Conservation (phyloP, 1,140 invertebrate species). For the Pogonognathellus flavescens region DNA sequence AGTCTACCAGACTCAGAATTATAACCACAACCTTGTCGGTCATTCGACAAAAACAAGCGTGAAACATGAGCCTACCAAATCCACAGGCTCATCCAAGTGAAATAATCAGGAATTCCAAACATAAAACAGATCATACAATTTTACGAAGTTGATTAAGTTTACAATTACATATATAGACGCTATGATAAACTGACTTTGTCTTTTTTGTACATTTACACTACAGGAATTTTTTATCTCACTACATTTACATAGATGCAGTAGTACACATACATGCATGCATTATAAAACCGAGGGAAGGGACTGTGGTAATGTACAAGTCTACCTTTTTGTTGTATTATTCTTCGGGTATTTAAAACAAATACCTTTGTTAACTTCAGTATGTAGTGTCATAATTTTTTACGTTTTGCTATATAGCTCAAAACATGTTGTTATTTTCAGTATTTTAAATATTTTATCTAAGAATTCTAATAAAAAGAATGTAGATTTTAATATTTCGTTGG, state of each 20-base stretch:
- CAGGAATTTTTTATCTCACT: not conserved
- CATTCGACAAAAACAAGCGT: slow-evolving; percentile 21
- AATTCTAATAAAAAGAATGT: no score
- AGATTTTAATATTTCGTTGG: no score
- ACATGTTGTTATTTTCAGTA: no score
- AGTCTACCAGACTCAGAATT: slow-evolving; percentile 28
- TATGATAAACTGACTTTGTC: not conserved
- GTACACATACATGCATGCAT: no score
- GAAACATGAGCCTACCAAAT: slow-evolving; percentile 36
- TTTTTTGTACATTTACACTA: slow-evolving; percentile 2
- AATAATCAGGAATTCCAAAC: not conserved
- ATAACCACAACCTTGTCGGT: slow-evolving; percentile 34
- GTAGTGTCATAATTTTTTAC: no score
- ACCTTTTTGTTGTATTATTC: no score
- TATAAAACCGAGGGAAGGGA: no score
- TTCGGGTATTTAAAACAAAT: no score
- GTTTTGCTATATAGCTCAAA: no score
- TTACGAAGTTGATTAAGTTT: not conserved
- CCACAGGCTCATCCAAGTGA: not conserved
- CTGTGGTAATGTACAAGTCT: no score
- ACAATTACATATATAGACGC: not conserved
- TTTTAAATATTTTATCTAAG: no score
- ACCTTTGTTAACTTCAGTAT: no score
- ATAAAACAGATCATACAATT: not conserved
- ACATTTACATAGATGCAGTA: not conserved